These are phyloP conservation scores for Muntiacus muntjak DNA, from an alignment of 2,113 vertebrate genomes.

Conservation along the genomic window DNA sequence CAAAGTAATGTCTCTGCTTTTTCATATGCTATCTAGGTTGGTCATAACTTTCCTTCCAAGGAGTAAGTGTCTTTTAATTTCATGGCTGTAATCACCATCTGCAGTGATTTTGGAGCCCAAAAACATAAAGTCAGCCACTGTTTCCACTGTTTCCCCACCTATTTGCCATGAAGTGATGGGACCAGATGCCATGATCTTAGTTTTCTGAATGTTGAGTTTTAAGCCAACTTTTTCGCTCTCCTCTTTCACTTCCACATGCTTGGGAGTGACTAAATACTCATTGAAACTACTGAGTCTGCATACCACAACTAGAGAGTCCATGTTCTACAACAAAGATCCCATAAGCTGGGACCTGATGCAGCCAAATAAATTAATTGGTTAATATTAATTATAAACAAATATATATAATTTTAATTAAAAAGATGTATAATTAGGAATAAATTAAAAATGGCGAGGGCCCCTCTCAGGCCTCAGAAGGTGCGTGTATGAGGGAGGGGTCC, in stretches of 20 bases:
- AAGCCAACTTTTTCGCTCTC: not conserved
- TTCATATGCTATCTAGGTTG: not conserved
- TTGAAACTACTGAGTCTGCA: not conserved
- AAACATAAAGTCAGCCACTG: not conserved
- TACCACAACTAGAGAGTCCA: not conserved
- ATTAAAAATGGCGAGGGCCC: not conserved
- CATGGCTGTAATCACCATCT: not conserved
- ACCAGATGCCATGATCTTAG: not conserved
- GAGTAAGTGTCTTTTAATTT: not conserved
- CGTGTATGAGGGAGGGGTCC: not conserved
- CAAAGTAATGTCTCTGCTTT: not conserved
- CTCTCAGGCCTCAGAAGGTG: not conserved
- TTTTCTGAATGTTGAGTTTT: not conserved
- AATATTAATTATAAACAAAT: not conserved
- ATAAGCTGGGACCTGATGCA: not conserved
- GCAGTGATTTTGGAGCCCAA: not conserved
- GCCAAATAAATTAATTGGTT: not conserved
- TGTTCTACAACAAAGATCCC: not conserved
- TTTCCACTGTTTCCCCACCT: not conserved
- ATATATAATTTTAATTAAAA: not conserved
- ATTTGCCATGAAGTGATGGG: not conserved
- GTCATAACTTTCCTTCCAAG: not conserved
- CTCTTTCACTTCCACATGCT: not conserved
- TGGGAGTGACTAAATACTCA: not conserved
- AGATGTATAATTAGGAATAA: not conserved